Base-by-base conservation (phyloP, 2,888 invertebrate genomes). In the Iselma pallidipennis region DNA sequence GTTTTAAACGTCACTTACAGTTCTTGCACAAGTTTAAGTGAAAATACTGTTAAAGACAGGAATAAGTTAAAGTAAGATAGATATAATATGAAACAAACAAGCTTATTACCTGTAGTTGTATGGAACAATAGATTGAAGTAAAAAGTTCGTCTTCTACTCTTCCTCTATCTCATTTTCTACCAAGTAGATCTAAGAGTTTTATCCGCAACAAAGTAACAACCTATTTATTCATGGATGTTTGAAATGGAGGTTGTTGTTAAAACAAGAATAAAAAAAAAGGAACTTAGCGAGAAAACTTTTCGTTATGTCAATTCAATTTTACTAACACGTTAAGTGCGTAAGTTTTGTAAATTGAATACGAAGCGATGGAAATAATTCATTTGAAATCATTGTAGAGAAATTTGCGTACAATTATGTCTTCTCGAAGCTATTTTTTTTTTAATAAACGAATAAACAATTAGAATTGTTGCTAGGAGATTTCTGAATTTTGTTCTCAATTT, bases 311-410 rank as follows among this genome's bases (percentile, higher is more conserved):
- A 69, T 68, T 67, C 66, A 68, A 69, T 69, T 67, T 68, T 62
- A 56, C 65, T 67, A 37, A 37, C 37, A 65, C 68, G 63, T 62
- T 70, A 69, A 70, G 66, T 69, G 70, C 69, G 70, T 70, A 65
- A 70, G 70, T 71, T 37, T 70, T 68, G 63, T 65, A 70, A 68
- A 69, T 69, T 70, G 70, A 70, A 70, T 67, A 66, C 63, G 48
- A 63, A 60, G 61, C 61, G 59, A 49, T 65, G 65, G 66, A 67
- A 69, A 69, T 69, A 71, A 70, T 67, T 70, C 69, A 66, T 70
- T 69, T 70, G 68, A 70, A 70, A 70, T 71, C 68, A 69, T 66
- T 66, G 67, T 57, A 59, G 64, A 60, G 64, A 71, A 67, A 63
- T 68, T 68, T 58, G 61, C 61, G 62, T 66, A 69, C 66, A 68